These are phyloP conservation scores for Mormyrus lacerda DNA, from an alignment of 2,113 vertebrate genomes.

Conservation along the genomic window DNA sequence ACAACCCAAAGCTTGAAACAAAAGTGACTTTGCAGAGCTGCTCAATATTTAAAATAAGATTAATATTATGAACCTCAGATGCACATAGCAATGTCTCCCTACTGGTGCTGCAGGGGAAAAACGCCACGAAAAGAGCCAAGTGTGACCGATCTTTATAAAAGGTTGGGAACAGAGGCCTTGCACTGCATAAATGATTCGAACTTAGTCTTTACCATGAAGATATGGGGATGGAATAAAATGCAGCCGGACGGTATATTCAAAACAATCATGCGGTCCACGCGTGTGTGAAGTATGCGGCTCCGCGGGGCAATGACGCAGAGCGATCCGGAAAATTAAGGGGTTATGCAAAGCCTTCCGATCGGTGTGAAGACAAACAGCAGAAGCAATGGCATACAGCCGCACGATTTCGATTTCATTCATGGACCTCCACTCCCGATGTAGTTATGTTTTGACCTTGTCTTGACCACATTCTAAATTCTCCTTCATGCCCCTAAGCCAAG, in stretches of 20 bases:
- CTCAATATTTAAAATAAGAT: background rate
- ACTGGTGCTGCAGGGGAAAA: background rate
- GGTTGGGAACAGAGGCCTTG: background rate
- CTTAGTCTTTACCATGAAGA: background rate
- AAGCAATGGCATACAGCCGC: background rate
- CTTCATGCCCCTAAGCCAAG: background rate
- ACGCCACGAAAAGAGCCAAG: background rate
- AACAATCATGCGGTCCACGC: background rate
- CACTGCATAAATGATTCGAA: background rate
- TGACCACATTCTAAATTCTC: conserved; percentile 7
- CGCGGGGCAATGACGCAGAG: background rate
- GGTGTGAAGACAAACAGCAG: background rate
- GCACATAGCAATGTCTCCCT: background rate
- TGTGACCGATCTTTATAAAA: background rate
- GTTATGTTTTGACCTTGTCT: conserved; percentile 22
- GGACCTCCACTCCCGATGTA: background rate
- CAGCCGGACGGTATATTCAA: background rate
- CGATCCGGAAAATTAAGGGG: background rate
- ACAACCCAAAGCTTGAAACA: background rate
- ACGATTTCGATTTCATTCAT: too few relatives aligned
- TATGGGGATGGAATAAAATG: background rate
- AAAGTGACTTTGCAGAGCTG: background rate
- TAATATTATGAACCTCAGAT: background rate
- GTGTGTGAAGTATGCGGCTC: background rate
- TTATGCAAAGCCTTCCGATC: background rate